Conservation (phyloP, 2,888 invertebrate species). For the Carabus problematicus region DNA sequence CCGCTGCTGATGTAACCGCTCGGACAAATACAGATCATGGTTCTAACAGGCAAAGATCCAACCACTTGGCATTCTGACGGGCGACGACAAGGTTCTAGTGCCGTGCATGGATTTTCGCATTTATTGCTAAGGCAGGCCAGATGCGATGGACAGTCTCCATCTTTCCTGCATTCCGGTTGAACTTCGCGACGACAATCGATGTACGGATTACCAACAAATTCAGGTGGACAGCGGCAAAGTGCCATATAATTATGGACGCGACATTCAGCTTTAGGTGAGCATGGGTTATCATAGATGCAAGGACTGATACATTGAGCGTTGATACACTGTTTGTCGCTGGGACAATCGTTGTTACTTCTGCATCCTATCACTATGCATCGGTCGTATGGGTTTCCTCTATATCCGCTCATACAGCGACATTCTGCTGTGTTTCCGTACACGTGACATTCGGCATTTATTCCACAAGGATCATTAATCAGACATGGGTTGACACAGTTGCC, state of each 20-base stretch:
- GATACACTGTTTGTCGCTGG: conserved; percentile 82
- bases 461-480: conserved; percentile 79
- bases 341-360: conserved; percentile 86
- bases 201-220: conserved; percentile 81
- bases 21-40: conserved; percentile 89
- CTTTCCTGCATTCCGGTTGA: conserved; percentile 78
- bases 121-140: conserved; percentile 82
- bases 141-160: conserved; percentile 81
- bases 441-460: conserved; percentile 82
- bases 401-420: conserved; percentile 83
- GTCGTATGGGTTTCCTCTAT: conserved; percentile 78
- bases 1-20: conserved; percentile 87
- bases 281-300: conserved; percentile 78
- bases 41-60: conserved; percentile 81
- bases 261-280: conserved; percentile 81
- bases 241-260: conserved; percentile 81
- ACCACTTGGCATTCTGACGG: conserved; percentile 84
- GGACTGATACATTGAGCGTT: conserved; percentile 87
- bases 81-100: conserved; percentile 78
- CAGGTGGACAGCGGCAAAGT: conserved; percentile 83
- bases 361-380: conserved; percentile 83
- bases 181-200: conserved; percentile 78
- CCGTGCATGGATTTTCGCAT: conserved; percentile 84
- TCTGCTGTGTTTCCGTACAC: conserved; percentile 75
- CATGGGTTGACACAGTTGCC: conserved; percentile 88